Evolutionary conservation across 2,888 invertebrate species (phyloP).

Genomic region (Eulithis testata): DNA sequence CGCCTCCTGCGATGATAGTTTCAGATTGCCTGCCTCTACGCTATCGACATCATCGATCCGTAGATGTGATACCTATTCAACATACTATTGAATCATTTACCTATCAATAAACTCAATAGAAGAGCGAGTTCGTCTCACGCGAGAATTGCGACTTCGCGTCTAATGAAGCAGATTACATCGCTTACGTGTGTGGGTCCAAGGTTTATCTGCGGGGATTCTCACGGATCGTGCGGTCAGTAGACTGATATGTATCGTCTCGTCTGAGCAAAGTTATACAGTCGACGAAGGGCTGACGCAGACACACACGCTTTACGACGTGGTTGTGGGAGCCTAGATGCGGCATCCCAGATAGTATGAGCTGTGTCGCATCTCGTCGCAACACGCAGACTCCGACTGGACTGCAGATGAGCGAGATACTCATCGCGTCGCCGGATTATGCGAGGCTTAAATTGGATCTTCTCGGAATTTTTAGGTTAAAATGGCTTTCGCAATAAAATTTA

Average conservation of each 20-base stretch:
- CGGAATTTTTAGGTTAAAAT: slow-evolving; percentile 76
- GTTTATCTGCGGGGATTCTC: slow-evolving; percentile 69
- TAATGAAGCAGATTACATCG: slow-evolving; percentile 76
- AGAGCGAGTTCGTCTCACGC: slow-evolving; percentile 51
- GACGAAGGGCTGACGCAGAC: slow-evolving; percentile 31
- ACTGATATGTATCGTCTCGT: slow-evolving; percentile 60
- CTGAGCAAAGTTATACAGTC: slow-evolving; percentile 42
- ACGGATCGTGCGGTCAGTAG: slow-evolving; percentile 61
- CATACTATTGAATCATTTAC: slow-evolving; percentile 50
- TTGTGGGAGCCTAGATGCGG: slow-evolving; percentile 36
- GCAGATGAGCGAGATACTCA: slow-evolving; percentile 64
- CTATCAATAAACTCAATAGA: slow-evolving; percentile 52
- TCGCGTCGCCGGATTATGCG: slow-evolving; percentile 72
- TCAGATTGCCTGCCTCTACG: slow-evolving; percentile 59
- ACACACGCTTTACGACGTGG: slow-evolving; percentile 42
- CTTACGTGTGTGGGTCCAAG: slow-evolving; percentile 56
- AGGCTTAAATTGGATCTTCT: slow-evolving; percentile 77
- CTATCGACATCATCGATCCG: slow-evolving; percentile 58
- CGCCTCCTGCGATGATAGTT: slow-evolving; percentile 68
- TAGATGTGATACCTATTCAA: slow-evolving; percentile 50
- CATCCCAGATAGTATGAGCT: slow-evolving; percentile 32
- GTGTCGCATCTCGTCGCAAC: slow-evolving; percentile 40
- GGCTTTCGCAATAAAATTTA: slow-evolving; percentile 76
- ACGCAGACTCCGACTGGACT: slow-evolving; percentile 43
- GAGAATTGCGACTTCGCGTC: slow-evolving; percentile 52